Evolutionary conservation across 2,888 invertebrate genomes (phyloP).

Genomic region (Apocheima hispidaria): DNA sequence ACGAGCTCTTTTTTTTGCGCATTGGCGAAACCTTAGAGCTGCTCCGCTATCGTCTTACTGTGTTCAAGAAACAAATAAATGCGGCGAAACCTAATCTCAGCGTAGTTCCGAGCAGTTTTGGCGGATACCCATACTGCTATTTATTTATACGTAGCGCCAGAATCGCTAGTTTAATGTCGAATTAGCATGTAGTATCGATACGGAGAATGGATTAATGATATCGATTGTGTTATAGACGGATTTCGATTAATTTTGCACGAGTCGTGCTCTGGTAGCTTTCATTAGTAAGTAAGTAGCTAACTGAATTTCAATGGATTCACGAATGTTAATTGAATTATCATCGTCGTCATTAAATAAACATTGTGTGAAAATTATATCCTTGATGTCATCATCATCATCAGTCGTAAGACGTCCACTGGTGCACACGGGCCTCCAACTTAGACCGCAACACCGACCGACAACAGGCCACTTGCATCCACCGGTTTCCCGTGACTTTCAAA

Average conservation of each 20-base stretch:
- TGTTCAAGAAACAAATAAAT: too few relatives aligned
- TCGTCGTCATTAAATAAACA: not conserved
- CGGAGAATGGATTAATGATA: conserved; percentile 35
- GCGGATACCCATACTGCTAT: conserved; percentile 10
- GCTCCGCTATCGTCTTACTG: too few relatives aligned
- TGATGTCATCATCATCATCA: too few relatives aligned
- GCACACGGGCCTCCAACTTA: too few relatives aligned
- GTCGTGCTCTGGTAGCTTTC: conserved; percentile 17
- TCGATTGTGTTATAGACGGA: conserved; percentile 34
- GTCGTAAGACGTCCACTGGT: too few relatives aligned
- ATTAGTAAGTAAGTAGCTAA: conserved; percentile 22
- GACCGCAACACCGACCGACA: too few relatives aligned
- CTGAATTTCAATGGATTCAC: conserved; percentile 12
- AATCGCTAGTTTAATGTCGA: conserved; percentile 41
- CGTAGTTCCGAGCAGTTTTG: not conserved
- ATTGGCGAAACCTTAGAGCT: too few relatives aligned
- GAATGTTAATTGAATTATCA: not conserved
- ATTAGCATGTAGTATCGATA: conserved; percentile 41
- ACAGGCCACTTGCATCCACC: too few relatives aligned
- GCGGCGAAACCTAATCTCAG: not conserved
- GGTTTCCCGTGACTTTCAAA: too few relatives aligned
- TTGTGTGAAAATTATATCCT: conserved; percentile 8
- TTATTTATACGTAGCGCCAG: conserved; percentile 2
- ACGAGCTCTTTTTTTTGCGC: too few relatives aligned
- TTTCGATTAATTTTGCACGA: conserved; percentile 38